phyloP scores from a whole-genome alignment of 2,797 vertebrate genomes.

The Myoxocephalus aenaeus region DNA sequence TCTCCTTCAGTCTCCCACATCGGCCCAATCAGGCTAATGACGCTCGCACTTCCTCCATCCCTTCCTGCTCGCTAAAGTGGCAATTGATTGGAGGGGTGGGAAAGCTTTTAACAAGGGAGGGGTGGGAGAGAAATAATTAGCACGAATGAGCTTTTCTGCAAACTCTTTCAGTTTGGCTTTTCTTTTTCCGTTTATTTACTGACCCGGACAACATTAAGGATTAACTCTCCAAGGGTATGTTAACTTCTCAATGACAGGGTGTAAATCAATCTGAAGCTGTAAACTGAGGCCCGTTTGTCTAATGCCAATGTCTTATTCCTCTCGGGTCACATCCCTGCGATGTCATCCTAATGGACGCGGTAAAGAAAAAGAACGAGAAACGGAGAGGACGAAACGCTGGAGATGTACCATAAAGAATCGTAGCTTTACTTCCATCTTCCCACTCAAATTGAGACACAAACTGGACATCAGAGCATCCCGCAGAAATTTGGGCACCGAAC shows the following conservation, averaged over 20 bases:
- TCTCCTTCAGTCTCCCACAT: slow-evolving; percentile 73
- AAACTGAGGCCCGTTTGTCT: slow-evolving; percentile 66
- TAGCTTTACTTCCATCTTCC: slow-evolving; percentile 52
- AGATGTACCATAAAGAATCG: slow-evolving; percentile 38
- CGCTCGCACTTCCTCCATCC: slow-evolving; percentile 81
- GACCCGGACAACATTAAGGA: slow-evolving; percentile 80
- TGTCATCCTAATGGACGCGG: slow-evolving; percentile 55
- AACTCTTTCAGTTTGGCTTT: slow-evolving; percentile 77
- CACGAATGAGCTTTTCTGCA: slow-evolving; percentile 83
- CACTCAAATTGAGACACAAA: slow-evolving; percentile 72
- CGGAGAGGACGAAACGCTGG: slow-evolving; percentile 3
- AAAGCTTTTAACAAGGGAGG: slow-evolving; percentile 86
- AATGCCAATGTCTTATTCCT: slow-evolving; percentile 46
- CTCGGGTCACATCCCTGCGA: slow-evolving; percentile 56
- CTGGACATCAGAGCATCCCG: slow-evolving; percentile 51
- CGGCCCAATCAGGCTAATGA: slow-evolving; percentile 83
- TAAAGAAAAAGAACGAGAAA: neutral
- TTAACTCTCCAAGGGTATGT: slow-evolving; percentile 77
- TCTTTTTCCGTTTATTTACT: slow-evolving; percentile 78
- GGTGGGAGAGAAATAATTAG: slow-evolving; percentile 86
- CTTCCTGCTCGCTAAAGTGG: slow-evolving; percentile 81
- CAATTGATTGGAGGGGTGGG: slow-evolving; percentile 86
- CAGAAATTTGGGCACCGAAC: slow-evolving; percentile 64
- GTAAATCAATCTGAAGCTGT: slow-evolving; percentile 77
- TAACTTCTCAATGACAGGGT: slow-evolving; percentile 78